These are phyloP conservation scores for Premnoplex brunnescens DNA, from an alignment of 2,797 vertebrate species.

Conservation along the genomic window DNA sequence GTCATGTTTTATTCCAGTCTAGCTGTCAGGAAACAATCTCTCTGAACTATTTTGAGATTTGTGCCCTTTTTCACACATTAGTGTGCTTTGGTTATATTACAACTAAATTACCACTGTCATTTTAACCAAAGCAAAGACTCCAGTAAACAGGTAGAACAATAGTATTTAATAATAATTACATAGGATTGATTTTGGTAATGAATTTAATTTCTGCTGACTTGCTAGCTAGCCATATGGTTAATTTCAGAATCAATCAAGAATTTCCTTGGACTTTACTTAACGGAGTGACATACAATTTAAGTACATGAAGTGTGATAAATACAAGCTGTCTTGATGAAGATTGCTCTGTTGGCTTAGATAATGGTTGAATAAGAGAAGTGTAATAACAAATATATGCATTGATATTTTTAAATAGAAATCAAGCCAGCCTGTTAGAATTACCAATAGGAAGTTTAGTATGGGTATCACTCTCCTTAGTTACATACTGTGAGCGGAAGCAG, in stretches of 20 bases:
- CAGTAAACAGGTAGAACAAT: background rate
- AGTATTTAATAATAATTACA: background rate
- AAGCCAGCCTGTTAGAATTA: constrained; percentile 9
- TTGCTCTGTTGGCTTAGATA: background rate
- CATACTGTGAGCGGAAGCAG: background rate
- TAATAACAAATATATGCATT: constrained; percentile 4
- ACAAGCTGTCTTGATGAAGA: constrained; percentile 53
- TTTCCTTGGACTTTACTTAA: constrained; percentile 44
- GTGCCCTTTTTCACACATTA: background rate
- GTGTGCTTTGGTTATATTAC: background rate
- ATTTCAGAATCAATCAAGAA: constrained; percentile 56
- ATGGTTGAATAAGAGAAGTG: constrained; percentile 26
- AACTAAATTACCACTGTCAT: background rate
- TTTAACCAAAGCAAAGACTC: background rate
- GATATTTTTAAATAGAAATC: constrained; percentile 21
- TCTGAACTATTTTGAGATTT: background rate
- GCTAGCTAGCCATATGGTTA: constrained; percentile 10
- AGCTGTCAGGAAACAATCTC: background rate
- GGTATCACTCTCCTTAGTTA: background rate
- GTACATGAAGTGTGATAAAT: constrained; percentile 56
- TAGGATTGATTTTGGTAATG: background rate
- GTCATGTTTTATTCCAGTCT: background rate
- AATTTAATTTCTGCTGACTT: constrained; percentile 25
- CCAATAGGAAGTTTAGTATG: background rate
- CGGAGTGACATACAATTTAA: constrained; percentile 32